Conservation (phyloP, 30 jellyfish, hydroid and myxozoan genomes). For the Catostylus mosaicus region DNA sequence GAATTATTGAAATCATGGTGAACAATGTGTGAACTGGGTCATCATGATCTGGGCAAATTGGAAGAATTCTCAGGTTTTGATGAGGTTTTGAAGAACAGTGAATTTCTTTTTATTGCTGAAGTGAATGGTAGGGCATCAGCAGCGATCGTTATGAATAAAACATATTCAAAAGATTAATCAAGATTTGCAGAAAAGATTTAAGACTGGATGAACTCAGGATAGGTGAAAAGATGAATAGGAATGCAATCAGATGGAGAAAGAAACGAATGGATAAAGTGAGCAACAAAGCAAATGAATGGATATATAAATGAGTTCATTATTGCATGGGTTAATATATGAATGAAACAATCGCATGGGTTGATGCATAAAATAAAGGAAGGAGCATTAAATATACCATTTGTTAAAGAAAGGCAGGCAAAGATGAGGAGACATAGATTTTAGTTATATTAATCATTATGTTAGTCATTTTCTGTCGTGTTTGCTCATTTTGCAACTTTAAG, state of each 20-base stretch:
- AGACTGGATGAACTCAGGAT: too few relatives aligned
- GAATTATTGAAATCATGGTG: background rate
- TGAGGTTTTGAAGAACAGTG: background rate
- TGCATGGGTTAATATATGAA: background rate
- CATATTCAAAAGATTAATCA: background rate
- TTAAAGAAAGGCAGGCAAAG: background rate
- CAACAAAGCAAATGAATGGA: too few relatives aligned
- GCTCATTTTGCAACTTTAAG: too few relatives aligned
- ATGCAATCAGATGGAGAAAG: too few relatives aligned
- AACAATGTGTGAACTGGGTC: background rate
- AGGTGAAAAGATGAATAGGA: too few relatives aligned
- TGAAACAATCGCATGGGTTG: background rate
- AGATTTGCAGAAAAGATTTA: too few relatives aligned
- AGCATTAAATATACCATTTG: background rate
- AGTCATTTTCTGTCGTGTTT: too few relatives aligned
- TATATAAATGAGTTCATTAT: background rate
- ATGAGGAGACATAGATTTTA: background rate
- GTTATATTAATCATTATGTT: too few relatives aligned
- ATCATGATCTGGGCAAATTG: background rate
- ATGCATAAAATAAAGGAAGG: background rate
- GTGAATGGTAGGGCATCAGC: background rate
- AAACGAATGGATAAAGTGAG: too few relatives aligned
- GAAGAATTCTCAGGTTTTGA: too few relatives aligned
- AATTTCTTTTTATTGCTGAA: too few relatives aligned
- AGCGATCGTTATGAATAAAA: background rate